Conservation (phyloP, 2,797 vertebrate species). For the Catharus ustulatus region DNA sequence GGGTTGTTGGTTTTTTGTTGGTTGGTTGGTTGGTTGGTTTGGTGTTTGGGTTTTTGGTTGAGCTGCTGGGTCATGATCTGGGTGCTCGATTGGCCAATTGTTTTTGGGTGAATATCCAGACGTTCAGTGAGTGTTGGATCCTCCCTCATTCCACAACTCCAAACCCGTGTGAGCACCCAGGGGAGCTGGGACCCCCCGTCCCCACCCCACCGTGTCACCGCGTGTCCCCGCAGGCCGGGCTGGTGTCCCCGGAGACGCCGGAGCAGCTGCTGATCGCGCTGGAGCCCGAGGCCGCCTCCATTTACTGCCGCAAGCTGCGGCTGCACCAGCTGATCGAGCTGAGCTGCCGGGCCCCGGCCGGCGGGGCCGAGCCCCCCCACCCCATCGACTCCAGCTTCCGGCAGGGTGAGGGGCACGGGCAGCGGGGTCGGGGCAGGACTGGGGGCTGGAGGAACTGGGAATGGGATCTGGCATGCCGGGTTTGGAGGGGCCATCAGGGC, state of each 20-base stretch:
- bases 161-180: fast-evolving
- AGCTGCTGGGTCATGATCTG: fast-evolving
- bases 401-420: constrained; percentile 78
- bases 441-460: background rate
- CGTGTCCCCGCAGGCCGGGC: constrained; percentile 79
- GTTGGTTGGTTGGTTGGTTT: background rate
- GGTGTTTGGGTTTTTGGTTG: fast-evolving
- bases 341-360: constrained; percentile 78
- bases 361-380: constrained; percentile 75
- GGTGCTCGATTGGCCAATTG: fast-evolving
- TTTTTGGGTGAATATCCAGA: fast-evolving
- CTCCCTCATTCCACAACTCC: background rate
- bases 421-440: no score
- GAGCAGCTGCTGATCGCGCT: constrained; percentile 93
- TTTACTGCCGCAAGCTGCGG: constrained; percentile 93
- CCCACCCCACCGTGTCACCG: background rate
- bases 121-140: fast-evolving
- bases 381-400: constrained; percentile 90
- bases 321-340: constrained; percentile 92
- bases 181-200: fast-evolving
- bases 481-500: background rate
- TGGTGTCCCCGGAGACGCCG: constrained; percentile 84
- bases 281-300: constrained; percentile 93
- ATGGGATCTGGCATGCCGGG: fast-evolving
- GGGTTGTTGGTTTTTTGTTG: background rate